A percentile compares a stretch with the other conserved stretches of the same genome.
Conservation (phyloP, 2,113 vertebrate genomes). For the Equus przewalskii region DNA sequence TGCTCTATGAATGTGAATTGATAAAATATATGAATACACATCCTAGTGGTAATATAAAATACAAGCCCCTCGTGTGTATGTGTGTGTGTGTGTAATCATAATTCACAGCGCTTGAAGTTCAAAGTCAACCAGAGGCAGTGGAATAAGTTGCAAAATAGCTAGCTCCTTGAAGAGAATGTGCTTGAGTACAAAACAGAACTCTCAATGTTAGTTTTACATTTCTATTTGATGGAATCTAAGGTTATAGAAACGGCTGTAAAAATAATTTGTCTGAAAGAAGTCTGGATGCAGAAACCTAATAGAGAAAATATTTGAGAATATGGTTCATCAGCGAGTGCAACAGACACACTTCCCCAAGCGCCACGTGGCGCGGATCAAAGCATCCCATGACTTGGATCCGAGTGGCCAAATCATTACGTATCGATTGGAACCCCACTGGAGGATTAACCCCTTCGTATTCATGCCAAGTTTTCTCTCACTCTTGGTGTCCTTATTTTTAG, state of each 20-base stretch:
- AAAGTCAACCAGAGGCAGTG: constrained; percentile 43
- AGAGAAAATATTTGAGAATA: constrained; percentile 89
- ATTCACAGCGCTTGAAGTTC: constrained; percentile 82
- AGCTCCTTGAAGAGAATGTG: constrained; percentile 68
- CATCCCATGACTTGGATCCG: constrained; percentile 89
- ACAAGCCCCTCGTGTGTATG: not conserved
- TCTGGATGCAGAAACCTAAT: constrained; percentile 83
- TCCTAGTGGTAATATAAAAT: not conserved
- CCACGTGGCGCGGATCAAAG: constrained; percentile 91
- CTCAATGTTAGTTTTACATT: constrained; percentile 79
- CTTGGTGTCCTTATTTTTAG: constrained; percentile 52
- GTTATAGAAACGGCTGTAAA: constrained; percentile 85
- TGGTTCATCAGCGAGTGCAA: constrained; percentile 87
- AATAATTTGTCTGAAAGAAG: constrained; percentile 83
- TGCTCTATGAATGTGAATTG: not conserved
- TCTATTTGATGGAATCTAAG: constrained; percentile 78
- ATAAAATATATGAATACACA: not conserved
- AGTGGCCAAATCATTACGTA: constrained; percentile 92
- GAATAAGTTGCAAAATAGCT: not conserved
- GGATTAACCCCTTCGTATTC: constrained; percentile 86
- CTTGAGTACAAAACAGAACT: constrained; percentile 71
- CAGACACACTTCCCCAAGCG: constrained; percentile 87
- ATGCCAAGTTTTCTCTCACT: not conserved
- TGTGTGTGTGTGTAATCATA: constrained; percentile 57
- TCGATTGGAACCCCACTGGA: constrained; percentile 89